Base-by-base conservation (phyloP, 2,113 vertebrate species). In the Myotis lucifugus region DNA sequence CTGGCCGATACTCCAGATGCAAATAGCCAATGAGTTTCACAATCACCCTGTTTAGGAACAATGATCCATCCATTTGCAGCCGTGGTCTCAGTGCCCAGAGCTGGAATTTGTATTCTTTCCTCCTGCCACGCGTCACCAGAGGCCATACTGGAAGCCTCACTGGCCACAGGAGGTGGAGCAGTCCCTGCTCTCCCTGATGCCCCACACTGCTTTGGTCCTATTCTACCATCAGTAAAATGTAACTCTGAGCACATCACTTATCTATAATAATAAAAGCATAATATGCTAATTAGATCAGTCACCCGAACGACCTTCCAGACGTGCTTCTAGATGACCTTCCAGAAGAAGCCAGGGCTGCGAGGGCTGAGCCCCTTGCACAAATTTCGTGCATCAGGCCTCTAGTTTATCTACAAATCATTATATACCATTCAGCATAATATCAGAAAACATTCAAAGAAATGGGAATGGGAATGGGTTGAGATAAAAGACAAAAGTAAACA, bases 141-240 rank as follows among this genome's bases (percentile, higher is more conserved):
- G 34, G 42, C 50, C 79, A 82, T 19, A 5, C 27, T 0, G 0
- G 61, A n/a, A 50, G 4, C 32, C 8, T 5, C 2, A 34, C 1
- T 0, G n/a, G 78, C 34, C 72, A 15, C 0, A 0, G 0, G 7
- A 46, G 46, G 0, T 32, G 19, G 21, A 40, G 34, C 12, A 27
- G 21, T 32, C 34, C 67, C 56, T 46, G 34, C 3, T 59, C 19
- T 37, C 46, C 27, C 2, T 3, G 14, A 1, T 12, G 54, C 8
- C 42, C 42, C 29, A 34, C 27, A 70, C 14, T 6, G 4, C 54
- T 78, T 25, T 40, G 40, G 83, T 29, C 13, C 23, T 1, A 2
- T 2, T 13, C 29, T 32, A 27, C 7, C 1, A 15, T 1, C 42
- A 6, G 32, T 29, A n/a, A 34, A 87, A 64, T 50, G 23, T 12